A percentile compares a stretch with the other conserved stretches of the same genome.
Conservation (phyloP, 2,888 invertebrate species). For the Caenorhabditis afra region DNA sequence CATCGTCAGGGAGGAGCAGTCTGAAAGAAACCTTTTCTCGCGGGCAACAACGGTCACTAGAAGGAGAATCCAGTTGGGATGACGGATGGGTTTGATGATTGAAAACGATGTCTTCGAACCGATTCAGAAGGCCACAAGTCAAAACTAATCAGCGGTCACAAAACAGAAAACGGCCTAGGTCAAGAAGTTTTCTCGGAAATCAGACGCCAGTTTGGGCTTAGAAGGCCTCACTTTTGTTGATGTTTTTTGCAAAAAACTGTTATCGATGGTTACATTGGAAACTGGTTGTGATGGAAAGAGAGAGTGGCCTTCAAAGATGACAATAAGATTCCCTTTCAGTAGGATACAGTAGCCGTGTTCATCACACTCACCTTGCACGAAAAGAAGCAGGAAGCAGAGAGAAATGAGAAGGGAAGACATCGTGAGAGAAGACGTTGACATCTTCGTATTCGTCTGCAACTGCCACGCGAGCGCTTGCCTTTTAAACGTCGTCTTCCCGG, state of each 20-base stretch:
- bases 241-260: no score
- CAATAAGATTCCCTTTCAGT: no score
- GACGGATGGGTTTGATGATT: conserved; percentile 39
- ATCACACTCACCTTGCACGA: conserved; percentile 36
- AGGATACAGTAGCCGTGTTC: no score
- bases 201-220: no score
- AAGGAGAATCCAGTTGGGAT: conserved; percentile 1
- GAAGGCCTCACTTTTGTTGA: no score
- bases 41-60: neutral
- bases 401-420: conserved; percentile 33
- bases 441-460: conserved; percentile 32
- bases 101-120: conserved; percentile 17
- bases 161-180: conserved; percentile 3
- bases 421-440: neutral
- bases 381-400: conserved; percentile 15
- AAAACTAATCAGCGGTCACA: conserved; percentile 22
- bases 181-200: neutral
- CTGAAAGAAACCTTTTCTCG: conserved; percentile 14
- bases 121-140: conserved; percentile 2
- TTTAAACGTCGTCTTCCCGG: conserved; percentile 52
- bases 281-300: neutral
- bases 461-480: conserved; percentile 21
- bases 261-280: no score
- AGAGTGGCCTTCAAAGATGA: neutral
- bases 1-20: conserved; percentile 32